These are phyloP conservation scores for Lutraria rhynchaena DNA, from an alignment of 1,140 invertebrate genomes.

Conservation along the genomic window DNA sequence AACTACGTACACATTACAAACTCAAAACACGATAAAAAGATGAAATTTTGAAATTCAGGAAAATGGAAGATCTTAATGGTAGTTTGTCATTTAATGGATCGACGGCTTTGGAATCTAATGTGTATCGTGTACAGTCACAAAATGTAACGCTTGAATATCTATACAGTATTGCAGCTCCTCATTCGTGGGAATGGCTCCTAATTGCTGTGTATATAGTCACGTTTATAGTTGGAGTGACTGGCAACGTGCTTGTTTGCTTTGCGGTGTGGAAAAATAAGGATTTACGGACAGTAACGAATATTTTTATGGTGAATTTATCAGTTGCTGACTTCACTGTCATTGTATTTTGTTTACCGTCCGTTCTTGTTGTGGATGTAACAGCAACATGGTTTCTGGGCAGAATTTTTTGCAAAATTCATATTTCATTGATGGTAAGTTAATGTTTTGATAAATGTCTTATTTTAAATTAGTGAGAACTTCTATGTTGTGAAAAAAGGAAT, in stretches of 20 bases:
- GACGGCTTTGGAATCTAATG: no score
- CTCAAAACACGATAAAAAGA: no score
- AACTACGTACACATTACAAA: no score
- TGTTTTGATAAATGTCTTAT: no score
- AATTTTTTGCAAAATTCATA: conserved; percentile 89
- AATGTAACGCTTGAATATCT: conserved; percentile 42
- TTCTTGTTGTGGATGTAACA: conserved; percentile 91
- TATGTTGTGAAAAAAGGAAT: no score
- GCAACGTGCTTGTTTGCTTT: conserved; percentile 92
- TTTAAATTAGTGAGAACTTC: no score
- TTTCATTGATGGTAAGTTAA: conserved; percentile 92
- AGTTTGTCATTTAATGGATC: no score
- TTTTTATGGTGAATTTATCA: conserved; percentile 95
- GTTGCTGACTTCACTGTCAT: conserved; percentile 95
- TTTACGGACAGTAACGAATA: conserved; percentile 95
- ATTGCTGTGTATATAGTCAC: conserved; percentile 85
- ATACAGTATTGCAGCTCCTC: conserved; percentile 22
- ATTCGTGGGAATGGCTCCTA: conserved; percentile 43
- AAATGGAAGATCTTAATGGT: no score
- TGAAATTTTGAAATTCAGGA: no score
- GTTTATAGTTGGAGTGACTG: conserved; percentile 90
- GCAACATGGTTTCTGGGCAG: conserved; percentile 93
- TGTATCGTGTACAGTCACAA: no score
- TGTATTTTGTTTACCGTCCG: conserved; percentile 91
- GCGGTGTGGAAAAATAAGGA: conserved; percentile 91